Base-by-base conservation (phyloP, 1,140 invertebrate species). In the Drosophila tani region DNA sequence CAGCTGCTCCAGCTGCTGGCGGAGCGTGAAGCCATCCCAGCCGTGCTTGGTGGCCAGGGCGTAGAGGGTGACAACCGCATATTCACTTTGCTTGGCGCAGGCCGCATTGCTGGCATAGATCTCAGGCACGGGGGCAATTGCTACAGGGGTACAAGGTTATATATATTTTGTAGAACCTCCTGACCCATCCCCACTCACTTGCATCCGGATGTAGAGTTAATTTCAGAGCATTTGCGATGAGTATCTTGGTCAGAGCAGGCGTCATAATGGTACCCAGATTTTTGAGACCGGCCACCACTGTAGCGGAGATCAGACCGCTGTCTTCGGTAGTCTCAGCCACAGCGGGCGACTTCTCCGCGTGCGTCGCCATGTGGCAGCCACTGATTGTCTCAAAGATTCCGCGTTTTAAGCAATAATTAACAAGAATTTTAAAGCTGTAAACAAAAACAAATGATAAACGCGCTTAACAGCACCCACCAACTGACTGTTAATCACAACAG, bases 21-120 rank as follows among this genome's bases (percentile, higher is more conserved):
- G 76, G 8, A 93, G 62, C 7, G 55, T 47, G 0, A 51, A 47
- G 8, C 45, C 58, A 51, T 91, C 88, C 57, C 77, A 82, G 2
- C 56, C 50, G 17, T 93, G 77, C 50, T 93, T 93, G 29, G 86
- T 92, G n/a, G 88, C 87, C 43, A 92, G 21, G 2, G 81, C 75
- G 24, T 84, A 83, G 9, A 93, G 70, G 0, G 86, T 77, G n/a
- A 91, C 91, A 5, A 93, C 82, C 1, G 87, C 82, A 50, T 91
- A 93, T 74, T 93, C 92, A 49, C 91, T 92, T 45, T 92, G 92
- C 47, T 93, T 93, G 6, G 88, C 82, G 27, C 83, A 81, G 32
- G 74, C 82, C 7, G 88, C 88, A 19, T 91, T 91, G 5, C 59
- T 68, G 5, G 91, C 92, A 53, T 93, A 93, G 17, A 93, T 80